Evolutionary conservation across 2,888 invertebrate species (phyloP).

Genomic region (Ferrisia virgata): DNA sequence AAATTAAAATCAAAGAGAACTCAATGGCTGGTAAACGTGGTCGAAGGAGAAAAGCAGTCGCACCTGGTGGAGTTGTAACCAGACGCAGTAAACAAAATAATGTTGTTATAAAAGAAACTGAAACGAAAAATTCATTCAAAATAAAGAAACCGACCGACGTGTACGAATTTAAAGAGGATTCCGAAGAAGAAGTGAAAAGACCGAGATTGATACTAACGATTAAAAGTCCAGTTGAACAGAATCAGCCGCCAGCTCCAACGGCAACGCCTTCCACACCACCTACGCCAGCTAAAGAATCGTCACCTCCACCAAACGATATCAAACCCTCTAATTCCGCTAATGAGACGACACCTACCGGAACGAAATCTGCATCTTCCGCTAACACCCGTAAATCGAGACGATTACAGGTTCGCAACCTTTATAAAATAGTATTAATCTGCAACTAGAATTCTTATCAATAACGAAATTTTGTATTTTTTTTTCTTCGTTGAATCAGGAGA

Average conservation of each 20-base stretch:
- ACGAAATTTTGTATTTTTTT: neutral
- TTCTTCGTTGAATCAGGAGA: conserved; percentile 49
- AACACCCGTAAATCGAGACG: conserved; percentile 79
- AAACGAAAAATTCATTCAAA: neutral
- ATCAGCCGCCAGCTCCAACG: conserved; percentile 50
- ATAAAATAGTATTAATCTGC: neutral
- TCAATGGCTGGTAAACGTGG: conserved; percentile 28
- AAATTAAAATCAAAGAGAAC: neutral
- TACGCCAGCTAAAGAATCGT: conserved; percentile 47
- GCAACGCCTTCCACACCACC: conserved; percentile 45
- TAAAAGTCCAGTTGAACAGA: conserved; percentile 57
- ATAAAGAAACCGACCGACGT: conserved; percentile 63
- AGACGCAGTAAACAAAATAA: conserved; percentile 46
- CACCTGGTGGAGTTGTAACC: conserved; percentile 44
- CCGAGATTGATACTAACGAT: conserved; percentile 78
- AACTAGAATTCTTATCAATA: neutral
- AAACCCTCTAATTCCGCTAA: conserved; percentile 53
- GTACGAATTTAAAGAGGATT: conserved; percentile 88
- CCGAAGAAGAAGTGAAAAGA: conserved; percentile 72
- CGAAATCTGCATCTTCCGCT: conserved; percentile 56
- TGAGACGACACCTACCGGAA: conserved; percentile 50
- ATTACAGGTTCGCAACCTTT: conserved; percentile 68
- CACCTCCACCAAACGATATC: conserved; percentile 49
- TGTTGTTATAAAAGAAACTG: conserved; percentile 18
- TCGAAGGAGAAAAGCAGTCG: conserved; percentile 41